Base-by-base conservation (phyloP, 2,113 vertebrate genomes). In the Chascanopsetta lugubris region DNA sequence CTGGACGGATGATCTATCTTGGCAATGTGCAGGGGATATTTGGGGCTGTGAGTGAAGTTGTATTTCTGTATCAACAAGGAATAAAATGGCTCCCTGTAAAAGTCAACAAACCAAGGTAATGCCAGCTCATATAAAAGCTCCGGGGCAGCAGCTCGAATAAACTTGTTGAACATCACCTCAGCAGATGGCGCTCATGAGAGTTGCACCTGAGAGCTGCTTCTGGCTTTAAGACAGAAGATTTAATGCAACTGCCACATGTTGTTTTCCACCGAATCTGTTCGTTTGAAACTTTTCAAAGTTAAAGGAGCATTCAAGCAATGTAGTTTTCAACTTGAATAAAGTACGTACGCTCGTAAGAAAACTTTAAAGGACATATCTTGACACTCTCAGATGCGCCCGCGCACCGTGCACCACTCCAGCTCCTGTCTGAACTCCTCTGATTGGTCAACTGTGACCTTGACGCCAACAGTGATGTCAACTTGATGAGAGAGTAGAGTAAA, bases 81-180 rank as follows among this genome's bases (percentile, higher is more conserved):
- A 48, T 69, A 17, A 51, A 77, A 64, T 40, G 56, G 61, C 60
- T 59, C 29, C 53, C 40, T 56, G 43, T 77, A 69, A 83, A 74
- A 77, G 65, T 73, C 76, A 85, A 78, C 70, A 69, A 75, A 66
- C 58, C 70, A 69, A 43, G 51, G 59, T 50, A 55, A 38, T 72
- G 51, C 32, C 57, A 63, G 47, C 49, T 42, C 50, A 48, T 43
- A 62, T 82, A 72, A 76, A n/a, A 77, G 51, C 29, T 51, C 12
- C n/a, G 51, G 49, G 12, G 30, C 47, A 24, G 71, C 15, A 11
- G 12, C 36, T 32, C 54, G 48, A 59, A 69, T 61, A 60, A 61
- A 56, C 17, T 30, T 63, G 30, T 54, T 60, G 36, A 61, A 63
- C 7, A 36, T 27, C 17, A 36, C 38, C 57, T 60, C 17, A 56